These are phyloP conservation scores for Grapholita molesta DNA, from an alignment of 1,140 invertebrate species.

Conservation along the genomic window DNA sequence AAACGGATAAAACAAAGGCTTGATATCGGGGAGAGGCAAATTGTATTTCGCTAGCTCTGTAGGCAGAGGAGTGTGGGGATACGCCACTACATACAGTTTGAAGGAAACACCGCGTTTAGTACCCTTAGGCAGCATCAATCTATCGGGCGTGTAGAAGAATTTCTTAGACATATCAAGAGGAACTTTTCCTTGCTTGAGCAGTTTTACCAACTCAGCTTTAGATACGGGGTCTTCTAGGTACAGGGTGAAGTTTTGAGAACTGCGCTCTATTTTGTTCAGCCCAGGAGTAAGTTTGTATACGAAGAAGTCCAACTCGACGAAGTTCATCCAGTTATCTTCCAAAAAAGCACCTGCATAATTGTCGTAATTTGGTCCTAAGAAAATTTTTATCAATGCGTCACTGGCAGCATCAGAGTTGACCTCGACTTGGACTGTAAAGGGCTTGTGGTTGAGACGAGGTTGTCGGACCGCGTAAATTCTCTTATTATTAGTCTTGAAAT, in stretches of 20 bases:
- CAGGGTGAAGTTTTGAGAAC: slow-evolving; percentile 82
- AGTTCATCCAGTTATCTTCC: slow-evolving; percentile 79
- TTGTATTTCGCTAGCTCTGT: slow-evolving; percentile 39
- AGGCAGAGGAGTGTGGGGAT: slow-evolving; percentile 58
- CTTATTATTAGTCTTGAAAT: slow-evolving; percentile 34
- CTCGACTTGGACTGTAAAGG: slow-evolving; percentile 81
- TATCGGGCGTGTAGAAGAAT: slow-evolving; percentile 79
- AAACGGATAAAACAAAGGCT: slow-evolving; percentile 83
- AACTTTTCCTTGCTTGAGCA: slow-evolving; percentile 77
- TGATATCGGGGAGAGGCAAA: slow-evolving; percentile 59
- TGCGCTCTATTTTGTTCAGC: slow-evolving; percentile 82
- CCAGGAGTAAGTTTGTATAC: slow-evolving; percentile 81
- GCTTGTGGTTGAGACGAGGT: slow-evolving; percentile 81
- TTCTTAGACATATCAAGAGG: slow-evolving; percentile 73
- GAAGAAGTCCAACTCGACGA: slow-evolving; percentile 85
- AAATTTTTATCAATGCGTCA: slow-evolving; percentile 81
- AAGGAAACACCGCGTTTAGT: slow-evolving; percentile 81
- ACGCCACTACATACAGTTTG: slow-evolving; percentile 82
- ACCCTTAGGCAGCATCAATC: slow-evolving; percentile 84
- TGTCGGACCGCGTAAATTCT: slow-evolving; percentile 75
- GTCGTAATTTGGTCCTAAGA: slow-evolving; percentile 79
- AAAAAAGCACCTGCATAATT: slow-evolving; percentile 78
- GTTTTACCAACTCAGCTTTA: slow-evolving; percentile 79
- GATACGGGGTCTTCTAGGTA: slow-evolving; percentile 82
- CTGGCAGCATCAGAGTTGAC: slow-evolving; percentile 78